A percentile compares a stretch with the other conserved stretches of the same genome.
These are phyloP conservation scores for Suricata suricatta DNA, from an alignment of 2,113 vertebrate species.

Conservation along the genomic window DNA sequence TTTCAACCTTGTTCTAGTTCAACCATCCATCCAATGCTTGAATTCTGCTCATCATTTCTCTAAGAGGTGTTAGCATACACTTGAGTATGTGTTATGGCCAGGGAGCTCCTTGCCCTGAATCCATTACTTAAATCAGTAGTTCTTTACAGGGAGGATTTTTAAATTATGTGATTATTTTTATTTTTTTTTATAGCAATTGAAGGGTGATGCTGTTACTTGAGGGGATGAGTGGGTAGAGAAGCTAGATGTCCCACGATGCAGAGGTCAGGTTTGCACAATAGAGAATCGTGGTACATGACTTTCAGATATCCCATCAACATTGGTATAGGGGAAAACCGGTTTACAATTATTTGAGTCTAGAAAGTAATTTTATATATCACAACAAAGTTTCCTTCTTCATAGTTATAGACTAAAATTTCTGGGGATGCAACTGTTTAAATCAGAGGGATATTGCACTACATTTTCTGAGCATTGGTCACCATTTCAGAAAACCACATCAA, in stretches of 20 bases:
- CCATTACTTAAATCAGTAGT: neutral
- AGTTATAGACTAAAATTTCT: neutral
- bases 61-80: neutral
- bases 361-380: conserved; percentile 13
- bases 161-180: neutral
- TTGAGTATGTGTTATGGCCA: neutral
- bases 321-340: neutral
- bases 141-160: neutral
- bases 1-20: neutral
- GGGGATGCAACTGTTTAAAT: neutral
- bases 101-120: neutral
- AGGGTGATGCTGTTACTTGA: neutral
- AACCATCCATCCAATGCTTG: neutral
- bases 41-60: neutral
- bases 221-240: neutral
- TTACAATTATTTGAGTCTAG: neutral
- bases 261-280: neutral
- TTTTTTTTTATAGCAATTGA: neutral
- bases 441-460: neutral
- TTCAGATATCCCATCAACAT: neutral
- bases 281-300: neutral
- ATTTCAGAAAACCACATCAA: conserved; percentile 46
- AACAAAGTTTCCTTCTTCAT: neutral
- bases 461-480: conserved; percentile 18
- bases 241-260: neutral